phyloP scores from a whole-genome alignment of 2,888 invertebrate species.

The Aelia acuminata region DNA sequence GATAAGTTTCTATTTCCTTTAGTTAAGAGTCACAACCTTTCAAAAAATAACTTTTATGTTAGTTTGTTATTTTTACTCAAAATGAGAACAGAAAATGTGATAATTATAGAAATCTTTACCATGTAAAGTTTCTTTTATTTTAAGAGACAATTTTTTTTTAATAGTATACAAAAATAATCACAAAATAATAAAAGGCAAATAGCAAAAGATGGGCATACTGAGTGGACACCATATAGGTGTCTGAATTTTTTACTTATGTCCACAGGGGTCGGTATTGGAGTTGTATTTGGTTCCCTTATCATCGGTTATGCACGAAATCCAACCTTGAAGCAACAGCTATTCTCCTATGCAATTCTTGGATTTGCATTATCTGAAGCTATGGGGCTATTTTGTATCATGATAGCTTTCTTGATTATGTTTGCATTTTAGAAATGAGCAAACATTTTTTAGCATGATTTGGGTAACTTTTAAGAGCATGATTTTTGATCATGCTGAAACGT shows the following conservation, averaged over 20 bases:
- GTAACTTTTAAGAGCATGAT: neutral
- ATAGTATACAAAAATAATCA: too few species aligned
- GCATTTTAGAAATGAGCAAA: slow-evolving; percentile 79
- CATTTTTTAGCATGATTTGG: slow-evolving; percentile 37
- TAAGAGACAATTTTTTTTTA: too few species aligned
- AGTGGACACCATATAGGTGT: slow-evolving; percentile 31
- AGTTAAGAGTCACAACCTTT: too few species aligned
- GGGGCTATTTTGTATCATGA: slow-evolving; percentile 99
- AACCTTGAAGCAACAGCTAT: slow-evolving; percentile 96
- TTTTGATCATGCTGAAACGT: neutral
- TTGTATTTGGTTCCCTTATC: slow-evolving; percentile 96
- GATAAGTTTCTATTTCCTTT: too few species aligned
- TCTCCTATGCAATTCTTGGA: slow-evolving; percentile 97
- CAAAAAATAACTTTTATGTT: too few species aligned
- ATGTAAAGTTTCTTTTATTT: too few species aligned
- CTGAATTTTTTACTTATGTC: slow-evolving; percentile 2
- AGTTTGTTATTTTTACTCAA: too few species aligned
- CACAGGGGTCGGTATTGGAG: slow-evolving; percentile 95
- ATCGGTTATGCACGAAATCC: slow-evolving; percentile 98
- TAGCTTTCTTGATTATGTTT: slow-evolving; percentile 97
- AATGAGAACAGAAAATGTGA: too few species aligned
- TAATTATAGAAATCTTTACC: too few species aligned
- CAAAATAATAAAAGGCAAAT: neutral
- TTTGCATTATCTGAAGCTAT: slow-evolving; percentile 99
- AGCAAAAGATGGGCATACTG: neutral